Evolutionary conservation across 2,888 invertebrate species (phyloP), one percentile per base, ranked within the genome.

Genomic region (Ophraella communa): DNA sequence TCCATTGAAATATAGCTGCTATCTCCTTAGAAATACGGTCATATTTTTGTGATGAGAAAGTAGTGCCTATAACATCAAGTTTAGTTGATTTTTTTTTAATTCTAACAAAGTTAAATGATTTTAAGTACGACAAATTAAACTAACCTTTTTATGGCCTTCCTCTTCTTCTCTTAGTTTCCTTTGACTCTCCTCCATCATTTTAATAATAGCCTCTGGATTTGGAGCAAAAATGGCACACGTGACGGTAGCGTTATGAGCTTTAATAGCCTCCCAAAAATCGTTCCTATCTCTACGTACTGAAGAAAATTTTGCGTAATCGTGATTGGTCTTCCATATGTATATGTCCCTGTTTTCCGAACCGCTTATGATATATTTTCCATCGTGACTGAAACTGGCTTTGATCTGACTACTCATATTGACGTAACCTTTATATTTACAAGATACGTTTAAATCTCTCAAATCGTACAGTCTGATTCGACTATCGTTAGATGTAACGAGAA

Each of bases 211-310:
- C 73, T 95, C 94, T 0, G 99, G 98, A 84, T 96, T 95, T 0
- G 98, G 98, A 51, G 98, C 96, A 83, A 99, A 99, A 69, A 98
- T 93, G 1, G 98, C 97, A 78, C 96, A 96, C 0, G 98, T 98
- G 4, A 98, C 98, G 18, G 96, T 92, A 0, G 96, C 96, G 81
- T 93, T 95, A 80, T 97, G 98, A 4, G 95, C 97, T 85, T 94
- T 94, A 67, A 95, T 92, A 0, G 96, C 95, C 79, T 98, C 98
- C 96, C 98, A 99, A 83, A 94, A 98, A 80, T 96, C 94, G 79
- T 98, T 99, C 47, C 98, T 85, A 81, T 99, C 98, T 51, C 98
- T 86, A 54, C 98, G 85, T 57, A 90, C 90, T 14, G 96, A 96
- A 24, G 94, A 92, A 78, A 97, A 94, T 83, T 96, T 96, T 1